phyloP scores from a whole-genome alignment of 2,888 invertebrate genomes.

The Noctua janthina region DNA sequence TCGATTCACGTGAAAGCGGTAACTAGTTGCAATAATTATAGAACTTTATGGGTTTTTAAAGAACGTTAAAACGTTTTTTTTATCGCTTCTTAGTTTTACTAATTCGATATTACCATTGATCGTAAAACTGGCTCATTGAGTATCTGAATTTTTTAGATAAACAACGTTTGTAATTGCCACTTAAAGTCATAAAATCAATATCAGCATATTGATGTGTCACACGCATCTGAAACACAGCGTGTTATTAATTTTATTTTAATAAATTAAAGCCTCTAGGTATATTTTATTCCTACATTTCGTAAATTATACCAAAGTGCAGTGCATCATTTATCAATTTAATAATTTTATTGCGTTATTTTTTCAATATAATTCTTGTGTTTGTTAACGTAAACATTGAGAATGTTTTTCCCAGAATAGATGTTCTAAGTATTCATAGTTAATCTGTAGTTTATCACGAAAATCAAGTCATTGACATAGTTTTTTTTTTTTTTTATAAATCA shows the following conservation, averaged over 20 bases:
- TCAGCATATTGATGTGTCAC: conserved; percentile 78
- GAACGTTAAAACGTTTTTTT: conserved; percentile 78
- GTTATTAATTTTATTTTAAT: conserved; percentile 74
- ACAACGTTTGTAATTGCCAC: conserved; percentile 77
- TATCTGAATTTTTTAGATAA: conserved; percentile 78
- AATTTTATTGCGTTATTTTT: conserved; percentile 57
- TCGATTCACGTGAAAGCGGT: conserved; percentile 76
- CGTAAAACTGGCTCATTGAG: conserved; percentile 75
- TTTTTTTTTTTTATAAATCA: conserved; percentile 14
- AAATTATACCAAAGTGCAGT: conserved; percentile 36
- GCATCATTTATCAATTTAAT: conserved; percentile 46
- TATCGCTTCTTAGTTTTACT: conserved; percentile 79
- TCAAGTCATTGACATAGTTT: conserved; percentile 29
- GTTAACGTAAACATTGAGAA: conserved; percentile 17
- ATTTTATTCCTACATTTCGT: conserved; percentile 43
- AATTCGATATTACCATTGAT: conserved; percentile 75
- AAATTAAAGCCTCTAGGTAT: conserved; percentile 56
- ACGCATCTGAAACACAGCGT: conserved; percentile 73
- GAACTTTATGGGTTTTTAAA: conserved; percentile 77
- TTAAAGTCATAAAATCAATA: conserved; percentile 77
- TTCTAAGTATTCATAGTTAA: neutral
- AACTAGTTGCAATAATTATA: conserved; percentile 76
- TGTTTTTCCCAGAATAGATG: too few species aligned
- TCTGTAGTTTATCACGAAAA: neutral
- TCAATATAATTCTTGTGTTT: conserved; percentile 46